Evolutionary conservation across 2,113 vertebrate genomes (phyloP).

Genomic region (Aythya baeri): DNA sequence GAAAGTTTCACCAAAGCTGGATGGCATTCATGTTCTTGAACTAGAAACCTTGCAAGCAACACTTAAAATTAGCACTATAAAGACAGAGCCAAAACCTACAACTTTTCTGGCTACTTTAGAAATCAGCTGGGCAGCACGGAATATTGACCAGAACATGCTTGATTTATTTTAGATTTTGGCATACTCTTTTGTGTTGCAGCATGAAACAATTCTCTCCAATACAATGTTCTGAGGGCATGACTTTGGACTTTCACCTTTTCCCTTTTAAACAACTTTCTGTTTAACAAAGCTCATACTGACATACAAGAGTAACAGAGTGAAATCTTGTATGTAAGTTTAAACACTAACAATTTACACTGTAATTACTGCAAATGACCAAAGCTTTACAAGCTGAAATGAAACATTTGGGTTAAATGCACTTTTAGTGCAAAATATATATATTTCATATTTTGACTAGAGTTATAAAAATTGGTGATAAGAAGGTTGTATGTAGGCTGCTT

Average conservation of each 20-base stretch:
- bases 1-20: neutral
- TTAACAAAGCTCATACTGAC: neutral
- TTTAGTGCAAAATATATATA: neutral
- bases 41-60: neutral
- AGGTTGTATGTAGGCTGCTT: neutral
- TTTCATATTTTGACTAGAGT: conserved; percentile 29
- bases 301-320: neutral
- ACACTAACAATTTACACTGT: neutral
- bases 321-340: neutral
- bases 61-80: neutral
- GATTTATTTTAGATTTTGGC: neutral
- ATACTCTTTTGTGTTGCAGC: neutral
- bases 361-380: conserved; percentile 7
- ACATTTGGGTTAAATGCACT: neutral
- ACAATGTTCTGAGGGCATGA: neutral
- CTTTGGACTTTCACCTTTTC: neutral
- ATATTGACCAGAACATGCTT: neutral
- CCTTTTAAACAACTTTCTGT: neutral
- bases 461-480: neutral
- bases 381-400: neutral
- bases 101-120: neutral
- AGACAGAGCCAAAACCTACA: neutral
- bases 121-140: neutral
- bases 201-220: neutral
- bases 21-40: neutral